phyloP scores from a whole-genome alignment of 2,113 vertebrate species.

The Suncus etruscus region DNA sequence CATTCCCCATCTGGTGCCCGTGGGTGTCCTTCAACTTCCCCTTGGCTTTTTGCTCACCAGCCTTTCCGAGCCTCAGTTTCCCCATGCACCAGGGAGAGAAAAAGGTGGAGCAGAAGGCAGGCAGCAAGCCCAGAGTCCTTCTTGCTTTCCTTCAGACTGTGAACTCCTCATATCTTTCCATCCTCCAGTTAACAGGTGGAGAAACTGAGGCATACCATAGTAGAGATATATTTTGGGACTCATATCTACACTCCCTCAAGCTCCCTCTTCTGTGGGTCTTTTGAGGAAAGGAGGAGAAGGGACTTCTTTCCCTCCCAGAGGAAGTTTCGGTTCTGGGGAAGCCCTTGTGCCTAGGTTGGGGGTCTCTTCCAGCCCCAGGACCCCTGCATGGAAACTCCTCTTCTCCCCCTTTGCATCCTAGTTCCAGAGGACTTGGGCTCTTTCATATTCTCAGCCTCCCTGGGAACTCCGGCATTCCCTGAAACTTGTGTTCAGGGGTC shows the following conservation, averaged over 20 bases:
- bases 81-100: background rate
- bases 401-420: background rate
- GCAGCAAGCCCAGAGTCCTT: background rate
- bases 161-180: background rate
- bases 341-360: background rate
- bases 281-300: background rate
- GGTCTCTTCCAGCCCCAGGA: background rate
- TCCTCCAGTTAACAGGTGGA: background rate
- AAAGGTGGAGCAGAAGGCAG: background rate
- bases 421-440: background rate
- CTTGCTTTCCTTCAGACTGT: background rate
- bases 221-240: background rate
- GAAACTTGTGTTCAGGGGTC: too few species aligned
- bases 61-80: background rate
- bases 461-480: too few species aligned
- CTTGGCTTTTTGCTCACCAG: background rate
- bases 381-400: background rate
- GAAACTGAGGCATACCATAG: background rate
- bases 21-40: background rate
- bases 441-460: too few species aligned
- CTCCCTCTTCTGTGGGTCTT: background rate
- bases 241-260: background rate
- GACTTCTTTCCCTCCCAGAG: background rate
- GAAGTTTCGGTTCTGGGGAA: too few species aligned
- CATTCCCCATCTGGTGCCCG: background rate